Conservation (phyloP, 2,113 vertebrate genomes). For the Abramis brama region DNA sequence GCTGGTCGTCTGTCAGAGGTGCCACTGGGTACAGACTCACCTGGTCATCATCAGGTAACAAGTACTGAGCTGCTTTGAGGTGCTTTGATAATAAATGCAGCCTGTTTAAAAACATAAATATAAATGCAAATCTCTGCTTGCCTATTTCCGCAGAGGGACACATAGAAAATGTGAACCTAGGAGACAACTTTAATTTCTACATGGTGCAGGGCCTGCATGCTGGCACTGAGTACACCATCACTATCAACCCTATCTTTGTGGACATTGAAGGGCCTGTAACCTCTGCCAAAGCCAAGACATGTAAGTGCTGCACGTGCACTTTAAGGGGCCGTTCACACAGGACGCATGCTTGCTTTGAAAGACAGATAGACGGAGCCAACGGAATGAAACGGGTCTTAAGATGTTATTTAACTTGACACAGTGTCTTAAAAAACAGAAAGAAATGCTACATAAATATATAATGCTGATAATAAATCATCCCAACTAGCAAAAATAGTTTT, state of each 20-base stretch:
- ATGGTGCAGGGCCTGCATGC: conserved; percentile 85
- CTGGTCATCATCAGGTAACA: conserved; percentile 82
- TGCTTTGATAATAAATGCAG: neutral
- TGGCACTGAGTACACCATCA: conserved; percentile 79
- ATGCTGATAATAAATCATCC: neutral
- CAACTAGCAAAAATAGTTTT: too few species aligned
- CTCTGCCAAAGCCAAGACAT: conserved; percentile 71
- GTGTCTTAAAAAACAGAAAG: neutral
- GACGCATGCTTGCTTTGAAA: neutral
- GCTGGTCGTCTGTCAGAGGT: conserved; percentile 81
- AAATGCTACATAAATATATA: neutral
- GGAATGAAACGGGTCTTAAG: neutral
- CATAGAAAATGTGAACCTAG: conserved; percentile 83
- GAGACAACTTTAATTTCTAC: conserved; percentile 81
- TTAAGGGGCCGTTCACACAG: neutral
- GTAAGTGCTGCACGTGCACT: conserved; percentile 65
- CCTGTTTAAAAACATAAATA: neutral
- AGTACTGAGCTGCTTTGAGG: neutral
- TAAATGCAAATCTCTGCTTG: neutral
- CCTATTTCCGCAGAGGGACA: conserved; percentile 75
- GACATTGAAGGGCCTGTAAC: conserved; percentile 82
- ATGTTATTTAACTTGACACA: neutral
- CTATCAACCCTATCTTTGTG: conserved; percentile 87
- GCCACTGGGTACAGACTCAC: conserved; percentile 88
- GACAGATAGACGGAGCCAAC: neutral